phyloP scores from a whole-genome alignment of 2,113 vertebrate genomes.

The Sorex fumeus region DNA sequence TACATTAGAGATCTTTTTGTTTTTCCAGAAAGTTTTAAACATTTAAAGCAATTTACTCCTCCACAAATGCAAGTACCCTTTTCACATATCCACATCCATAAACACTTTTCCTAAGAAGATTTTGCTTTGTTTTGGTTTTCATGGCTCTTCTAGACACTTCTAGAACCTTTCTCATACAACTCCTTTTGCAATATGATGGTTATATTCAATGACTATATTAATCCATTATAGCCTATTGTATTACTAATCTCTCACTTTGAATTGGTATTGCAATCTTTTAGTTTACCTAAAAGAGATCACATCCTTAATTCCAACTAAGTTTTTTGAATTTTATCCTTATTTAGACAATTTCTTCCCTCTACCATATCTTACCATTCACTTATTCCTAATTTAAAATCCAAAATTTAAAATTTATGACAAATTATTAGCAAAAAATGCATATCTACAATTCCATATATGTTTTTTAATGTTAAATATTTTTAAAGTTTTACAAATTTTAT shows the following conservation, averaged over 20 bases:
- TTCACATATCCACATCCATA: neutral
- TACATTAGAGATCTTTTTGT: neutral
- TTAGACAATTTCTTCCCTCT: neutral
- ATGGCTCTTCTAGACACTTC: neutral
- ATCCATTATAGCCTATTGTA: neutral
- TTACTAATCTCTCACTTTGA: neutral
- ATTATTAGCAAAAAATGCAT: neutral
- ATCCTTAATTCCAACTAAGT: slow-evolving; percentile 16
- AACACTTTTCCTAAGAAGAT: neutral
- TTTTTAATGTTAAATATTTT: neutral
- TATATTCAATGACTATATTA: neutral
- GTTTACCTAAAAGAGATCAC: neutral
- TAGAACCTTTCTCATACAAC: neutral
- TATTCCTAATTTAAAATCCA: slow-evolving; percentile 8
- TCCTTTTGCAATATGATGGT: neutral
- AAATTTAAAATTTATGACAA: neutral
- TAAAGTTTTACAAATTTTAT: slow-evolving; percentile 20
- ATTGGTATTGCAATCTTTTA: neutral
- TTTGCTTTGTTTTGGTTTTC: neutral
- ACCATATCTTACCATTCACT: neutral
- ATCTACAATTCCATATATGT: neutral
- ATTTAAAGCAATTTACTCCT: neutral
- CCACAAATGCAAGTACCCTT: neutral
- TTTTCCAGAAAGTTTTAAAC: slow-evolving; percentile 14
- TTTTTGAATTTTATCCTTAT: slow-evolving; percentile 52